These are phyloP conservation scores for Meta bourneti DNA, from an alignment of 2,888 invertebrate species.

Conservation along the genomic window DNA sequence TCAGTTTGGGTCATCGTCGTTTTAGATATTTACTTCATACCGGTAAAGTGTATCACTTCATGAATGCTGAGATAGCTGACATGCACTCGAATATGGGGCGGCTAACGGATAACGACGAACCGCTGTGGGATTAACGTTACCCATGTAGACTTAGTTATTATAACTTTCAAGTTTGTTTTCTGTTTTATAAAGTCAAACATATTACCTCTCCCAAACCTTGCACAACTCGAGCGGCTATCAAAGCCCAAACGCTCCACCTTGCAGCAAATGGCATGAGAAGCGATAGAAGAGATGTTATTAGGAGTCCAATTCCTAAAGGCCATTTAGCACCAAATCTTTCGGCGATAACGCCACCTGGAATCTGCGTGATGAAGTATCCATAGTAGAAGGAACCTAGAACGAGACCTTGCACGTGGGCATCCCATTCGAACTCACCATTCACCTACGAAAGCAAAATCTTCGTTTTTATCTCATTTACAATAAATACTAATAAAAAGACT, in stretches of 20 bases:
- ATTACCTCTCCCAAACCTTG: conserved; percentile 2
- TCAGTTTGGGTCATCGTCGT: no score
- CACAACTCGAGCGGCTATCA: not conserved
- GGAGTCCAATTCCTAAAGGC: conserved; percentile 90
- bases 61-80: no score
- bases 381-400: conserved; percentile 93
- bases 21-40: no score
- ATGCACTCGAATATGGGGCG: no score
- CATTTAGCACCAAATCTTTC: conserved; percentile 91
- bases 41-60: no score
- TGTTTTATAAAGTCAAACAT: no score
- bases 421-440: conserved; percentile 83
- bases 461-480: not conserved
- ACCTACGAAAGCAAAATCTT: not conserved
- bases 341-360: conserved; percentile 91
- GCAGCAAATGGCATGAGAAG: conserved; percentile 90
- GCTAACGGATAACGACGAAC: no score
- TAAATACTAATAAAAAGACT: not conserved
- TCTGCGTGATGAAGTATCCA: conserved; percentile 91
- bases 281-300: conserved; percentile 88
- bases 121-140: no score
- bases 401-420: conserved; percentile 87
- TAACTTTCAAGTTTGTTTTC: no score
- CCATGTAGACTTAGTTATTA: no score
- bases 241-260: not conserved